Conservation (phyloP, 2,113 vertebrate genomes). For the Zosterops hypoxanthus region DNA sequence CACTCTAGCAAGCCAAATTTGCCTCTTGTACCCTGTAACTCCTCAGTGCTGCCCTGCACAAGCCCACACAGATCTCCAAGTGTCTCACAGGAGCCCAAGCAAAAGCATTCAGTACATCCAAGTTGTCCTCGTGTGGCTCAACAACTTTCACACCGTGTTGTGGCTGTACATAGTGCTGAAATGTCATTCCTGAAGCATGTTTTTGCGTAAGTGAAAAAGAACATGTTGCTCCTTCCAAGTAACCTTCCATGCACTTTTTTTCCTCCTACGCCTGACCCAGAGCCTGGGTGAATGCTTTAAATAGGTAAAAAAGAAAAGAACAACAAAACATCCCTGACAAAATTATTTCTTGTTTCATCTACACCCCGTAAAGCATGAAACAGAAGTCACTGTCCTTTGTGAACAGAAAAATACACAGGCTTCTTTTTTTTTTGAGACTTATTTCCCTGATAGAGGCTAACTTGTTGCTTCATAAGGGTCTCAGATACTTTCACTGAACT, state of each 20-base stretch:
- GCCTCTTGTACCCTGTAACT: background rate
- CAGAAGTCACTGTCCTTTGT: background rate
- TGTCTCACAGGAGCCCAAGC: background rate
- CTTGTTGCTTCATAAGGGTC: background rate
- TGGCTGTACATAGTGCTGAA: background rate
- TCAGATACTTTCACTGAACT: rapidly evolving
- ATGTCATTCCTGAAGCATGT: background rate
- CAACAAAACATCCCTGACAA: background rate
- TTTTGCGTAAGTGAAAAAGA: background rate
- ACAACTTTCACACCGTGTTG: background rate
- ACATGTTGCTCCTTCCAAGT: background rate
- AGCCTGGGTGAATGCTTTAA: background rate
- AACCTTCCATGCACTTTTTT: background rate
- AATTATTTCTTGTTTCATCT: background rate
- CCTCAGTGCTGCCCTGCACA: background rate
- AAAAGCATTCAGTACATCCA: background rate
- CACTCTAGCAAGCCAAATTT: background rate
- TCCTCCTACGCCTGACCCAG: background rate
- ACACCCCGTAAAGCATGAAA: background rate
- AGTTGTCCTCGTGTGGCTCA: background rate
- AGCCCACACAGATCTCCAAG: background rate
- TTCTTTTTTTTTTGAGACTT: background rate
- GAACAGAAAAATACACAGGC: background rate
- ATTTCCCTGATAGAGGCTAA: background rate
- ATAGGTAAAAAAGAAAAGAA: background rate